Conservation (phyloP, 1,140 invertebrate genomes). For the Hermetia illucens region DNA sequence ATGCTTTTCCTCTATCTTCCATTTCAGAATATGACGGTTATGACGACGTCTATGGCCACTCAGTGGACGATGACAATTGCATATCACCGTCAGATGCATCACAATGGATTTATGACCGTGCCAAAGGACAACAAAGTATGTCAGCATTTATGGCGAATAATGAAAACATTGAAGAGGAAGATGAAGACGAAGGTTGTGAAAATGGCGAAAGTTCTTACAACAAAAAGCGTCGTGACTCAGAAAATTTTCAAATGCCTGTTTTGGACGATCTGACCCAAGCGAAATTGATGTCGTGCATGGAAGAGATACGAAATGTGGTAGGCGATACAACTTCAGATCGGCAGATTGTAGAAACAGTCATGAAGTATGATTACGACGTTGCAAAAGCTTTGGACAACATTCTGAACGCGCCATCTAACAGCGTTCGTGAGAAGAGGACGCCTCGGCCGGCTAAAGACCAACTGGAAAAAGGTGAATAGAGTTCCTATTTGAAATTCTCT, state of each 20-base stretch:
- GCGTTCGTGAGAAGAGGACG: background rate
- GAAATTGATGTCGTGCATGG: conserved; percentile 67
- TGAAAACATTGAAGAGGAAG: conserved; percentile 60
- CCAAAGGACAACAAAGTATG: conserved; percentile 48
- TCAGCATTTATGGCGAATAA: conserved; percentile 52
- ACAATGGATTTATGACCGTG: conserved; percentile 76
- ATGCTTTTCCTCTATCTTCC: too few species aligned
- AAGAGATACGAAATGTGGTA: conserved; percentile 64
- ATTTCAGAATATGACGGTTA: conserved; percentile 72
- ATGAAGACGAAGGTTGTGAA: conserved; percentile 37
- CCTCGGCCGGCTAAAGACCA: conserved; percentile 2
- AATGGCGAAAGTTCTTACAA: conserved; percentile 17
- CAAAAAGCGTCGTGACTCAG: conserved; percentile 23
- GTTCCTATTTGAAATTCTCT: conserved; percentile 8
- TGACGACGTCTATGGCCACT: conserved; percentile 85
- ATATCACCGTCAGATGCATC: conserved; percentile 75
- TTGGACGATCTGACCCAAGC: conserved; percentile 51
- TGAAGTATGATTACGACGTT: conserved; percentile 55
- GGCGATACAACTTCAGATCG: conserved; percentile 60
- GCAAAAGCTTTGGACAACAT: conserved; percentile 57
- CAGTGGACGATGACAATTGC: conserved; percentile 79
- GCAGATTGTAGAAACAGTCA: conserved; percentile 46
- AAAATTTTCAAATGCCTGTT: conserved; percentile 32
- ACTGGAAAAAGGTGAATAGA: conserved; percentile 22
- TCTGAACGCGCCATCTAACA: conserved; percentile 31